Evolutionary conservation across 2,113 vertebrate species (phyloP), one percentile per base, ranked within the genome.

Genomic region (Alligator sinensis): DNA sequence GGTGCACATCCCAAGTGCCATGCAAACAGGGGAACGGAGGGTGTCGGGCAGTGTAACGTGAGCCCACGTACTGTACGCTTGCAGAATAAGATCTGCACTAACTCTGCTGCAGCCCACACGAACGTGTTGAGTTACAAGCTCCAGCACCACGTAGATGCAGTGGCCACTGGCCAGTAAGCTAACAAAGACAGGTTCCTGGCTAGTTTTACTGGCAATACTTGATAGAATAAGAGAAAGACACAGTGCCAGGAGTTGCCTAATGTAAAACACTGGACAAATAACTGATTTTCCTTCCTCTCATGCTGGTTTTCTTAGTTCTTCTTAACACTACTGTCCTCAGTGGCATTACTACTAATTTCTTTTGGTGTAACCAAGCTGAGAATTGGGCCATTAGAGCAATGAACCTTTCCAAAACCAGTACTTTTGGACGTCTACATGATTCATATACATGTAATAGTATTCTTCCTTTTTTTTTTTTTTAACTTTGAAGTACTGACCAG

Each of bases 171-270:
- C 57, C 85, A 89, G 88, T 60, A 15, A 68, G 25, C 78, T 93
- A 90, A 94, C 3, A 3, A 92, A 92, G 95, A 90, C 91, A 93
- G 93, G 70, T 93, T 96, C 88, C 90, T 97, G 96, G 96, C 95
- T 95, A 89, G 92, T 79, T 9, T 66, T 77, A 1, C 10, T 96
- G 95, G 92, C 97, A 89, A 83, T 91, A 84, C 59, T 76, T 18
- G 25, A 30, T 59, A 85, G 95, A 94, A 96, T 80, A 93, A 92
- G 96, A 91, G 87, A 61, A 62, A 2, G 62, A 21, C 2, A 10
- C 1, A 72, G 38, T 66, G 92, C 89, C 93, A 94, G 70, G 82
- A 91, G 87, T 85, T 93, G 87, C 88, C 74, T 92, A 82, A 90
- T 0, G 3, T 86, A 60, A 88, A 88, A 60, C 1, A 1, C 34